phyloP scores from a whole-genome alignment of 2,888 invertebrate genomes.

The Marasmarcha lunaedactyla region DNA sequence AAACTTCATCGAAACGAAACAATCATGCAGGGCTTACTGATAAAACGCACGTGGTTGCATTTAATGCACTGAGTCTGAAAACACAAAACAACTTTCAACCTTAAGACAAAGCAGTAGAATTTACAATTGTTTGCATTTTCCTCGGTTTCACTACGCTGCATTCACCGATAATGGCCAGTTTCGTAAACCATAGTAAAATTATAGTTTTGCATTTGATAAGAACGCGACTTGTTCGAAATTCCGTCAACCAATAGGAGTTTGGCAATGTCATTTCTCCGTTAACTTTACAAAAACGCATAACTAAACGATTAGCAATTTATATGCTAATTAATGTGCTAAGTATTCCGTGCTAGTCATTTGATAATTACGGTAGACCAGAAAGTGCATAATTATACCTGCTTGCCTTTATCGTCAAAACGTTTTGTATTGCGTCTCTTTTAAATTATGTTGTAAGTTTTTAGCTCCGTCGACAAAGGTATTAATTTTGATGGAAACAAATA shows the following conservation, averaged over 20 bases:
- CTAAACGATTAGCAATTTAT: not conserved
- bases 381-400: too few relatives aligned
- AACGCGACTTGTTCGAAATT: not conserved
- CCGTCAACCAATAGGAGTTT: not conserved
- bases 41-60: not conserved
- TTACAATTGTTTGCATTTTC: not conserved
- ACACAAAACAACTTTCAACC: not conserved
- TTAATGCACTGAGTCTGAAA: not conserved
- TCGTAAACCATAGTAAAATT: conserved; percentile 20
- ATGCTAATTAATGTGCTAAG: not conserved
- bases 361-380: too few relatives aligned
- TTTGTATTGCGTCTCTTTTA: too few relatives aligned
- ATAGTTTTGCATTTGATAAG: not conserved
- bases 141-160: too few relatives aligned
- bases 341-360: too few relatives aligned
- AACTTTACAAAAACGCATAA: not conserved
- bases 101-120: not conserved
- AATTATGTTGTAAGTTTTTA: too few relatives aligned
- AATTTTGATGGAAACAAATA: too few relatives aligned
- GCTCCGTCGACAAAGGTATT: too few relatives aligned
- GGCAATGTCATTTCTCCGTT: not conserved
- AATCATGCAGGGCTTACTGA: not conserved
- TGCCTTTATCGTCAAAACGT: too few relatives aligned
- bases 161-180: conserved; percentile 19
- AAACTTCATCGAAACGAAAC: not conserved